Evolutionary conservation across 2,888 invertebrate species (phyloP), one percentile per base, ranked within the genome.

Genomic region (Callimorpha dominula): DNA sequence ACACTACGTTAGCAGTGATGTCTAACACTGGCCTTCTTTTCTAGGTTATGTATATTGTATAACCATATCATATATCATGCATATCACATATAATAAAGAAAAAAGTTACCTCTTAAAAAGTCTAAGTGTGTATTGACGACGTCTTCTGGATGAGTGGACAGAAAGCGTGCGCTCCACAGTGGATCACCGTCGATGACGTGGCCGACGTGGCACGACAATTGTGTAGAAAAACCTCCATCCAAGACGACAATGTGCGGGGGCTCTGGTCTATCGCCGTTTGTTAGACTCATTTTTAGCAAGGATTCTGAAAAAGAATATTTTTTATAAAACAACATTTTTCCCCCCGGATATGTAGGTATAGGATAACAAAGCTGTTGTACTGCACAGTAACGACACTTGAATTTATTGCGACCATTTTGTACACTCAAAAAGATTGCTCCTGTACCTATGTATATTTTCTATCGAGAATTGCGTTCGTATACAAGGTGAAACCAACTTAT

Each of bases 131-230:
- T 97, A 81, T 97, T 96, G 78, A 97, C 96, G 70, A 99, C 97
- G 70, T 98, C 98, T 17, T 97, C 96, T 4, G 98, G 98, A 91
- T 98, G 96, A 2, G 97, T 97, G 73, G 97, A 96, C 77, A 99
- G 96, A 87, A 98, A 97, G 74, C 98, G 96, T 8, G 98, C 97
- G 86, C 98, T 98, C 99, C 99, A 99, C 52, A 99, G 92, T 0
- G 98, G 98, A 91, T 99, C 98, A 0, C 97, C 97, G 89, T 98
- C 98, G 74, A 98, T 97, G 72, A 97, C 96, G 81, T 97, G 96
- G 0, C 97, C 97, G 40, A 98, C 97, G 90, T 98, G 97, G 68
- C 97, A 97, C 4, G 97, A 97, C 81, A 98, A 96, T 91, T 98
- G 98, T 12, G 98, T 97, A 15, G 98, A 97, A 91, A 98, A 98